A percentile compares a stretch with the other conserved stretches of the same genome.
phyloP scores from a whole-genome alignment of 2,113 vertebrate genomes.

The Phrynocephalus versicolor region DNA sequence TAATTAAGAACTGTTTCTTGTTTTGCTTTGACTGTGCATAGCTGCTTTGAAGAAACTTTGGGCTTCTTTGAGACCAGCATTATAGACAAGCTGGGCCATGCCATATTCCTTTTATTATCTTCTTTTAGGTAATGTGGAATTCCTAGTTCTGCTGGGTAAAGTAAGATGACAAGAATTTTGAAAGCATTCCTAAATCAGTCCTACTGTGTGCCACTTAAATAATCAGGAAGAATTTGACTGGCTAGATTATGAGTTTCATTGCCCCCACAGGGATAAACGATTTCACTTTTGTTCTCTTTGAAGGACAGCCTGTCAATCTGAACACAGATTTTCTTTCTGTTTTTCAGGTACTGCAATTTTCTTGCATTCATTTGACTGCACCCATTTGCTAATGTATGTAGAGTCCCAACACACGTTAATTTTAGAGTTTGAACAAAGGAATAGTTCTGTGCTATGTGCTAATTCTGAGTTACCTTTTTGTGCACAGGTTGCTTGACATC shows the following conservation, averaged over 20 bases:
- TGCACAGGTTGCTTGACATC: neutral
- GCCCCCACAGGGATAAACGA: constrained; percentile 60
- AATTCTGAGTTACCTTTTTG: rapidly evolving
- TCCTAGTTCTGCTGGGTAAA: constrained; percentile 28
- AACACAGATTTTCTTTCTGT: constrained; percentile 66
- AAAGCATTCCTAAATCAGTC: constrained; percentile 61
- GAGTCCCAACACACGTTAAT: neutral
- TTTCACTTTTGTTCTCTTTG: constrained; percentile 60
- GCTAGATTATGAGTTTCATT: constrained; percentile 61
- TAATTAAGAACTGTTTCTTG: no score
- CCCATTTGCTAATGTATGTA: neutral
- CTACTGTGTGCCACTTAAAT: constrained; percentile 48
- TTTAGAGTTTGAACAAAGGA: neutral
- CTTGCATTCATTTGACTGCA: constrained; percentile 24
- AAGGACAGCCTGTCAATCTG: constrained; percentile 60
- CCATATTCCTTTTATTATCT: neutral
- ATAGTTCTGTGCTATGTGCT: neutral
- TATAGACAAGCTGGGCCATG: neutral
- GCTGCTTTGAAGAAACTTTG: no score
- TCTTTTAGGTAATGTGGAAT: neutral
- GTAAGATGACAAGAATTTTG: constrained; percentile 42
- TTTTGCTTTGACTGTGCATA: no score
- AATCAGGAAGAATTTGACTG: constrained; percentile 58
- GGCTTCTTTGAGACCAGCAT: neutral
- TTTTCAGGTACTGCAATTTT: constrained; percentile 57